Evolutionary conservation across 1,140 invertebrate species (phyloP), one percentile per base, ranked within the genome.

Genomic region (Cotesia glomerata): DNA sequence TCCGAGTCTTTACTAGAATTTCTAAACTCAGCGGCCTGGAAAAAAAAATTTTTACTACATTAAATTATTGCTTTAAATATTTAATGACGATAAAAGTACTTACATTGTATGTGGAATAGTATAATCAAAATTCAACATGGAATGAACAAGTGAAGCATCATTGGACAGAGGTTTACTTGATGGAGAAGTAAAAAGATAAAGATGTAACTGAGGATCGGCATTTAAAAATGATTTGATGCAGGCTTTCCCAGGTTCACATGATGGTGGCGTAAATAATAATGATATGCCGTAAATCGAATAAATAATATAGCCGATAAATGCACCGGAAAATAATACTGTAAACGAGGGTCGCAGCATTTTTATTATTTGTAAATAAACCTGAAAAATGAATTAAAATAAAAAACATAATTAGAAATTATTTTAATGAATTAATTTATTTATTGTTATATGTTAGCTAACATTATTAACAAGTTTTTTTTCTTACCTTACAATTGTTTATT

Each of bases 231-330:
- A 91, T 56, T 84, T 89, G 79, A 90, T 89, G 85, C 89, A 95
- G 74, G 81, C 86, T 74, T 89, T 82, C 72, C 85, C 85, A 69
- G 86, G 82, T 78, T 84, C 87, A 84, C 94, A 95, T 69, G 88
- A 82, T n/a, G 92, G 91, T 16, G 91, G 89, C 65, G 91, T 89
- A 81, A 94, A 95, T 51, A 95, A 88, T 79, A 90, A 85, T 67
- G 91, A 92, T 77, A 95, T 87, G 56, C 89, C 90, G 86, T 92
- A 95, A 78, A 94, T 90, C 18, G 92, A 93, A 82, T 95, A 90
- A 34, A 88, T 78, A 71, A 94, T 90, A 81, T 94, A 95, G 5
- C 86, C 90, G 49, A 92, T 78, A 85, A 94, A 93, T 75, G 91
- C 80, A 74, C 90, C 88, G 68, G 89, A 88, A 64, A 92, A 77